Conservation (phyloP, 2,888 invertebrate species). For the Heliconius aoede region DNA sequence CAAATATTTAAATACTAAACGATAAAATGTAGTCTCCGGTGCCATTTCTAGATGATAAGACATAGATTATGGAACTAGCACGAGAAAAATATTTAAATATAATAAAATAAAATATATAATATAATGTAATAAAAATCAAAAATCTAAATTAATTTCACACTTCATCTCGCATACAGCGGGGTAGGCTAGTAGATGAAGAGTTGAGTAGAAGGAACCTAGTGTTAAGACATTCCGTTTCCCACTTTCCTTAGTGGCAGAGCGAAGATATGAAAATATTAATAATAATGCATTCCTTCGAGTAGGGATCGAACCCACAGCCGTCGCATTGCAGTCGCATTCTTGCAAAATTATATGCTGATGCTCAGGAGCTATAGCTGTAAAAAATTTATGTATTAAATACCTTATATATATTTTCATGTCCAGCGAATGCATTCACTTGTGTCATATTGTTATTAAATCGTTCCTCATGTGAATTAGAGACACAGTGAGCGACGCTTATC, state of each 20-base stretch:
- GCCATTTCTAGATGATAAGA: neutral
- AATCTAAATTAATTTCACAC: neutral
- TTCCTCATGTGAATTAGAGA: conserved; percentile 42
- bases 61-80: neutral
- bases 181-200: too few relatives aligned
- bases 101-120: too few relatives aligned
- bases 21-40: too few relatives aligned
- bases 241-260: too few relatives aligned
- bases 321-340: too few relatives aligned
- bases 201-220: too few relatives aligned
- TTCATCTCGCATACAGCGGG: neutral
- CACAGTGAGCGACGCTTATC: conserved; percentile 58
- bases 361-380: neutral
- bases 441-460: neutral
- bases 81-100: neutral
- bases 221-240: too few relatives aligned
- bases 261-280: too few relatives aligned
- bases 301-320: too few relatives aligned
- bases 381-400: conserved; percentile 38
- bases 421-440: conserved; percentile 46
- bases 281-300: too few relatives aligned
- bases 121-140: neutral
- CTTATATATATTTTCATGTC: conserved; percentile 50
- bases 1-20: neutral
- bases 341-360: neutral